Conservation (phyloP, 1,140 invertebrate species). For the Meloidogyne hapla region DNA sequence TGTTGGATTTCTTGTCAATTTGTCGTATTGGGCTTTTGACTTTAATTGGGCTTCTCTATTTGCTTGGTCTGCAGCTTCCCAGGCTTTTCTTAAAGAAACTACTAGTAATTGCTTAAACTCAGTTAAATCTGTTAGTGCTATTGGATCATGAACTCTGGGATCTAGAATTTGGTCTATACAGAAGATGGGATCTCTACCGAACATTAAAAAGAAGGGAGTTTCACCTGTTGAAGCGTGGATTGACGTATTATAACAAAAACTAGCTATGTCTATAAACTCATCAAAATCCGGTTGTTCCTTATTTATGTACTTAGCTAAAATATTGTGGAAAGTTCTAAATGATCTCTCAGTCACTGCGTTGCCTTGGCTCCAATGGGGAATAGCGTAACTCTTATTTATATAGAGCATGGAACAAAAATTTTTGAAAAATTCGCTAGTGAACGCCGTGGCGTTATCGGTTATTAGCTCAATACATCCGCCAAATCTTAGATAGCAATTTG, state of each 20-base stretch:
- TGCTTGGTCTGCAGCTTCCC: constrained; percentile 13
- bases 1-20: constrained; percentile 4
- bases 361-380: constrained; percentile 29
- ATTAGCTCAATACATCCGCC: constrained; percentile 21
- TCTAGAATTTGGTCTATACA: constrained; percentile 19
- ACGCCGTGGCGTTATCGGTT: constrained; percentile 31
- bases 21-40: constrained; percentile 32
- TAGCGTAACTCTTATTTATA: constrained; percentile 25
- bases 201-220: constrained; percentile 32
- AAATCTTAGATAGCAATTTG: constrained; percentile 27
- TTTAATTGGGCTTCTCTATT: constrained; percentile 1
- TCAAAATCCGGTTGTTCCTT: constrained; percentile 29
- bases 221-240: constrained; percentile 25
- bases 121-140: neutral
- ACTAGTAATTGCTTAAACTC: constrained; percentile 18
- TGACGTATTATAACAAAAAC: constrained; percentile 35
- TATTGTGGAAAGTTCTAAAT: constrained; percentile 31
- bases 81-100: constrained; percentile 9
- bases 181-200: constrained; percentile 32
- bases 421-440: constrained; percentile 28
- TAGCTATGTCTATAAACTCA: constrained; percentile 4
- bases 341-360: constrained; percentile 21
- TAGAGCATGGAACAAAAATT: constrained; percentile 21
- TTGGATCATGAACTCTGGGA: neutral
- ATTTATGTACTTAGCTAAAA: constrained; percentile 22